Percentiles rank a stretch among this genome's conserved stretches.
These are phyloP conservation scores for Tichodroma muraria DNA, from an alignment of 2,113 vertebrate species.

Conservation along the genomic window DNA sequence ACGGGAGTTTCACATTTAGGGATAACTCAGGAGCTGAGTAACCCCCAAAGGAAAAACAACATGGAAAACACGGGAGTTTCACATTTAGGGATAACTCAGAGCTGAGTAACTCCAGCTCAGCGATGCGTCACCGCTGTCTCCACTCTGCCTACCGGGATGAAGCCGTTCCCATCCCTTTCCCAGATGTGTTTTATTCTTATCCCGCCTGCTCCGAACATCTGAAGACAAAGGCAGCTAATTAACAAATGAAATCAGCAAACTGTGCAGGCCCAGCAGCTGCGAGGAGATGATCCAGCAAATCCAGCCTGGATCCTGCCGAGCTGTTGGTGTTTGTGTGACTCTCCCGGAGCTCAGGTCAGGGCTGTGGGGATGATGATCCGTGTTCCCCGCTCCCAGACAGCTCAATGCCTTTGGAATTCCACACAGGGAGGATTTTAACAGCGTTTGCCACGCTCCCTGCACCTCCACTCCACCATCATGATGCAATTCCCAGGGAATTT, in stretches of 20 bases:
- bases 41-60: no score
- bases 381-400: fast-evolving
- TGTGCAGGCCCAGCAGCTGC: background rate
- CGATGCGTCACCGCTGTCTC: background rate
- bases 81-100: background rate
- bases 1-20: background rate
- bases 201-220: background rate
- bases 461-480: fast-evolving
- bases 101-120: background rate
- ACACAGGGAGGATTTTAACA: fast-evolving
- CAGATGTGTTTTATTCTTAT: slow-evolving; percentile 26
- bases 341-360: background rate
- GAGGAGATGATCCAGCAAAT: background rate
- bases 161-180: background rate
- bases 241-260: background rate
- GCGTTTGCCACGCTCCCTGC: background rate
- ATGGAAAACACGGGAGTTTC: background rate
- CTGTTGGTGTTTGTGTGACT: fast-evolving
- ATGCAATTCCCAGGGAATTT: background rate
- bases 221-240: slow-evolving; percentile 41
- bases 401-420: background rate
- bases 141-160: background rate
- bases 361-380: fast-evolving
- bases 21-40: background rate
- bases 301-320: background rate